Evolutionary conservation across 64 coral and sea anemone genomes (phyloP), one percentile per base, ranked within the genome.

Genomic region (Pachyseris speciosa): DNA sequence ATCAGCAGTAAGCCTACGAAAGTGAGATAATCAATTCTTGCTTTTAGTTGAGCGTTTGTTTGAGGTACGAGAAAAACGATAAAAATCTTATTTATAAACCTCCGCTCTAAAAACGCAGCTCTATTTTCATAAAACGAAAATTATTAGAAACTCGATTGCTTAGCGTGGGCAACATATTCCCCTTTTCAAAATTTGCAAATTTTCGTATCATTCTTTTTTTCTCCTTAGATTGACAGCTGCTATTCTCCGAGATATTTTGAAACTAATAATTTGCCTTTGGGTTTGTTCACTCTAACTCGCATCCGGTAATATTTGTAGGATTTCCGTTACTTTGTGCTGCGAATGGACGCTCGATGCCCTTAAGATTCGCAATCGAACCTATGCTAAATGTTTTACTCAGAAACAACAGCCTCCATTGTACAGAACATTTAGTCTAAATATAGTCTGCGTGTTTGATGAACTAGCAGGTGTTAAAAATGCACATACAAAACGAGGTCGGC

Each of bases 181-280:
- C 49, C 13, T 81, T n/a, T n/a, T n/a, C n/a, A 20, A 39, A 58
- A 41, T 37, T 24, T 81, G 53, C 20, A 60, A 61, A 61, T 60
- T 76, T n/a, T n/a, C 77, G 24, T 41, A 40, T 81, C 36, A 25
- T 12, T 52, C 37, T 79, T 58, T 53, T 16, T 19, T 32, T 9
- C 26, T 25, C n/a, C n/a, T n/a, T n/a, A n/a, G 40, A 75, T 27
- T 75, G 74, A 77, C 77, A 81, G 34, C 52, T 27, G 77, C 9
- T 81, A 61, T 6, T 63, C 15, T 81, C 20, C 1, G 37, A 60
- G 36, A 60, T 81, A 39, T 59, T 76, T 76, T 40, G 40, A 60
- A 40, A 39, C 45, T 76, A 37, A 53, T 63, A 81, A 71, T 57
- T 58, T 61, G 33, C 10, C 33, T 39, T 25, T 39, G 19, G 34